Evolutionary conservation across 2,113 vertebrate species (phyloP), one percentile per base, ranked within the genome.

Genomic region (Triplophysa dalaica): DNA sequence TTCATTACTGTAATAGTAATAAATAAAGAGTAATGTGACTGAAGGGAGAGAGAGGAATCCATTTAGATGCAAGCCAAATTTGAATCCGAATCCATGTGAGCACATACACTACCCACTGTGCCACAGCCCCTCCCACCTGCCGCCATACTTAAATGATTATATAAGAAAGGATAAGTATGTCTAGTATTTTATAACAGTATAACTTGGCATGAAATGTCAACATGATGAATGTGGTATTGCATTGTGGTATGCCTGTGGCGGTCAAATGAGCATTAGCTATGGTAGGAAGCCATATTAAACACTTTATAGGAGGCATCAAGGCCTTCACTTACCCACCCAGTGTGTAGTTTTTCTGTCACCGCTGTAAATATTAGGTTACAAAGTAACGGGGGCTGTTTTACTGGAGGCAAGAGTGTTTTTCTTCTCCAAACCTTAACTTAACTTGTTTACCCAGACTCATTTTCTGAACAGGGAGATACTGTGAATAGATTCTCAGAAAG

Each of bases 141-240:
- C 1, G 2, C 10, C 29, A 58, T 16, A 58, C 19, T 58, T 73
- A 21, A 73, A 58, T 60, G 60, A 60, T 41, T 52, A 70, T 19
- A 52, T 70, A 60, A 4, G 12, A 58, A 22, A 8, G 3, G 29
- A 70, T 73, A 73, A 73, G 70, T 10, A 58, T 22, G n/a, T 38
- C 29, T 38, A 60, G 54, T 13, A 60, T 60, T 60, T 58, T 73
- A 60, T 73, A 21, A 58, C 54, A 60, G 33, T 38, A 9, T 73
- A 73, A 73, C 70, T 60, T 73, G 54, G 54, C 54, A 73, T 60
- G 54, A 73, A 43, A 73, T 73, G 33, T 73, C 70, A 60, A 73
- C 54, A 24, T 73, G 70, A 73, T 73, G 33, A 73, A 60, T 60
- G 70, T 58, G 19, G 19, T 60, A 41, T 60, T 60, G 52, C 70